A percentile compares a stretch with the other conserved stretches of the same genome.
These are phyloP conservation scores for Belgica antarctica DNA, from an alignment of 2,888 invertebrate genomes.

Conservation along the genomic window DNA sequence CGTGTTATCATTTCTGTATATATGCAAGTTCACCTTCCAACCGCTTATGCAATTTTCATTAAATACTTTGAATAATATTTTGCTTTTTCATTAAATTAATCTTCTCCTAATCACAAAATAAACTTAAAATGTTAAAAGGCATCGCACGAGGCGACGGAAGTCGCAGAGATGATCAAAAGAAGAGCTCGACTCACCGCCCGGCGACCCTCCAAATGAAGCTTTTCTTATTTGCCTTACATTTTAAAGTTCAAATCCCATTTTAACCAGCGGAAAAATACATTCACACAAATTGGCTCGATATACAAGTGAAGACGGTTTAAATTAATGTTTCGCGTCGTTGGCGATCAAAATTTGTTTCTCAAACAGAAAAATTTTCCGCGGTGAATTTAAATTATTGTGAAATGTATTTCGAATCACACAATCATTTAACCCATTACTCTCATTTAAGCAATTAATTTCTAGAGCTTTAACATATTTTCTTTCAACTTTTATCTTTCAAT, in stretches of 20 bases:
- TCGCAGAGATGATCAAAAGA: conserved; percentile 25
- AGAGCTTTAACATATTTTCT: neutral
- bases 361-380: neutral
- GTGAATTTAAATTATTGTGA: neutral
- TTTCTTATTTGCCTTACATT: too few relatives aligned
- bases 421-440: neutral
- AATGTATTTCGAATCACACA: neutral
- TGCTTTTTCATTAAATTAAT: conserved; percentile 19
- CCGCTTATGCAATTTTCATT: neutral
- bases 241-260: neutral
- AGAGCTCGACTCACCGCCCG: conserved; percentile 16
- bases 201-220: neutral
- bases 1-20: neutral
- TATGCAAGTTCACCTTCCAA: conserved; percentile 1
- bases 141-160: too few relatives aligned
- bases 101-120: conserved; percentile 25
- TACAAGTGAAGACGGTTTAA: neutral
- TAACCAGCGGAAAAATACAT: neutral
- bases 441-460: neutral
- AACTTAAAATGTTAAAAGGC: neutral
- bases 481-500: neutral
- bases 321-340: neutral
- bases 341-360: neutral
- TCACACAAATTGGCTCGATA: neutral
- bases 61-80: conserved; percentile 15